Conservation (phyloP, 35 echinoderm and acorn worm species). For the Lytechinus variegatus region DNA sequence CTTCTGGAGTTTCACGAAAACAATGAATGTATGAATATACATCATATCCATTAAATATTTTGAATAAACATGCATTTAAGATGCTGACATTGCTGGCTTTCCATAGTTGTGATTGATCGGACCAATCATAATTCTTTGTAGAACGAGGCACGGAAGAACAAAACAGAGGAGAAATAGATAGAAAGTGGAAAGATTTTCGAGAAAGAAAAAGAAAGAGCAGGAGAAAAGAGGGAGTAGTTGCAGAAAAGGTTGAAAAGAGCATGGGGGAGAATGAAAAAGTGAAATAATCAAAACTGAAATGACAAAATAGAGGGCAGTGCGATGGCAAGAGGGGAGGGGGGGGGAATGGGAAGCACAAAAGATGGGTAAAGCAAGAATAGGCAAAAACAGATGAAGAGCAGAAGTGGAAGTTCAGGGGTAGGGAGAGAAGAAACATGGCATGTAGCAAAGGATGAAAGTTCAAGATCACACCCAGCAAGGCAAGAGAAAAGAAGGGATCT, state of each 20-base stretch:
- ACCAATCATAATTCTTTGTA: too few relatives aligned
- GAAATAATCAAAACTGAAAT: background rate
- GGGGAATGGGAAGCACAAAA: too few relatives aligned
- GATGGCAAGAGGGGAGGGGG: too few relatives aligned
- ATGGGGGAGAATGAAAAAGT: background rate
- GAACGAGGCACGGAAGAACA: background rate
- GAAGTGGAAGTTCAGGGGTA: background rate
- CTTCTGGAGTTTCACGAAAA: too few relatives aligned
- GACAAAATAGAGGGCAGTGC: background rate
- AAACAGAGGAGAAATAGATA: background rate
- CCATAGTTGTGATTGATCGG: too few relatives aligned
- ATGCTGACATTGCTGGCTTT: too few relatives aligned
- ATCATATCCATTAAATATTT: too few relatives aligned
- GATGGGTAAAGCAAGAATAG: background rate
- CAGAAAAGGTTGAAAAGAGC: background rate
- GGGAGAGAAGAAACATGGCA: background rate
- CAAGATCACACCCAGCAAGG: background rate
- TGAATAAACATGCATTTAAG: too few relatives aligned
- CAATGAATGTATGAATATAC: too few relatives aligned
- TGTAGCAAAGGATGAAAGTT: conserved; percentile 31
- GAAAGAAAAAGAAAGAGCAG: background rate
- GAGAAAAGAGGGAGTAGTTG: background rate
- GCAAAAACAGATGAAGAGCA: background rate
- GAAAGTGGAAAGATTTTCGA: background rate
- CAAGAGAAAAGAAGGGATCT: conserved; percentile 32